Base-by-base conservation (phyloP, 2,113 vertebrate species). In the Salvelinus sp. region DNA sequence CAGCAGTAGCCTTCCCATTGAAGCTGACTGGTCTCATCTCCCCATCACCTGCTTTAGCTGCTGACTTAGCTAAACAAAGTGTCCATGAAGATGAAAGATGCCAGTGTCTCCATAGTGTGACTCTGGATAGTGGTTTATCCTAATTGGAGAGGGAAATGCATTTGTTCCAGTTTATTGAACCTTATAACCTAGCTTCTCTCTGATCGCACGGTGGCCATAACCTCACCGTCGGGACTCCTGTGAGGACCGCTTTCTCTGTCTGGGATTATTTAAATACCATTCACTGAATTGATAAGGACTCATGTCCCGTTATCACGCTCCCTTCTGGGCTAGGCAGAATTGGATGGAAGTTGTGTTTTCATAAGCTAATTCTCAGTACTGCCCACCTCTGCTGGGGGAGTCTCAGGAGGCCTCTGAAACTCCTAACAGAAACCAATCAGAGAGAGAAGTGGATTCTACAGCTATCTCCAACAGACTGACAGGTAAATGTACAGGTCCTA, bases 131-230 rank as follows among this genome's bases (percentile, higher is more conserved):
- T 3, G 44, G 78, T 79, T 75, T 73, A 60, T 78, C 80, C 82
- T 87, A 85, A 89, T 83, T 86, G 78, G 82, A 76, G 80, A 81
- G 70, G 18, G 23, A 85, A 84, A 81, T 76, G 73, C 75, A 87
- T 88, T 88, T 86, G 80, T 88, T 90, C 80, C 81, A 84, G 76
- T 88, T 87, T 90, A 85, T 87, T 89, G 84, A 77, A 73, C 87
- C 63, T 80, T 10, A 83, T 10, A 83, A 85, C 83, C 80, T 81
- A 79, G 80, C 77, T 50, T 78, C 73, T 84, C 82, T 86, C 80
- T 82, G 79, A 80, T 85, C 87, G 81, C 72, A 78, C 72, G 50
- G 75, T 88, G 81, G 79, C 79, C 84, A 78, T 88, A 86, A 86
- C 70, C 73, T 64, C 78, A 79, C 86, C 83, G 80, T 62, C 78